Conservation (phyloP, 2,888 invertebrate genomes). For the Torymus tubicola region DNA sequence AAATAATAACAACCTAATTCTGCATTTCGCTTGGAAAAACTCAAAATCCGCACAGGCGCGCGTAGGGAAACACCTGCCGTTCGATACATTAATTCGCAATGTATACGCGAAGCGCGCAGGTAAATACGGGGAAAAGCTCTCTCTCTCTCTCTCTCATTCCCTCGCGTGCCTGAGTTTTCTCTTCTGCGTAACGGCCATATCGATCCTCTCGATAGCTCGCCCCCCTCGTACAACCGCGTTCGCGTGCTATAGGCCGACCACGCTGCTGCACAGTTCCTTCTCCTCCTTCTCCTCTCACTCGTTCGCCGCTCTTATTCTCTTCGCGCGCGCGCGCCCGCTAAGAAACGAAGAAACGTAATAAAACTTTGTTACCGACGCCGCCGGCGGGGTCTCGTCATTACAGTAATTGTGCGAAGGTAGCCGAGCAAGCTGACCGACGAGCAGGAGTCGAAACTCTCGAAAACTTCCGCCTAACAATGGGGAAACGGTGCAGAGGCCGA, state of each 20-base stretch:
- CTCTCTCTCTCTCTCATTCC: neutral
- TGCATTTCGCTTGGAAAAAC: too few species aligned
- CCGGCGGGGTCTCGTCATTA: slow-evolving; percentile 23
- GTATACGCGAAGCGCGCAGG: neutral
- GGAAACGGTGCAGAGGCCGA: neutral
- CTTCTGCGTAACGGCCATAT: slow-evolving; percentile 26
- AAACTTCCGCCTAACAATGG: neutral
- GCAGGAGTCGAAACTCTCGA: too few species aligned
- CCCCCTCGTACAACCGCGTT: too few species aligned
- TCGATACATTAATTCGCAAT: slow-evolving; percentile 22
- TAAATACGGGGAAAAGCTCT: slow-evolving; percentile 32
- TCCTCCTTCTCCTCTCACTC: neutral
- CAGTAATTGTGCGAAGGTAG: slow-evolving; percentile 30
- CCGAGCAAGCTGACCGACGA: too few species aligned
- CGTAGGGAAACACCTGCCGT: neutral
- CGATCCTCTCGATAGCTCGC: neutral
- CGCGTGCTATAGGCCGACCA: neutral
- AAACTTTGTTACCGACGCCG: slow-evolving; percentile 30
- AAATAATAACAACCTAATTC: too few species aligned
- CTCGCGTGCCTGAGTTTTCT: neutral
- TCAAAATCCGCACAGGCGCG: too few species aligned
- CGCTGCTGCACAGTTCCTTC: neutral
- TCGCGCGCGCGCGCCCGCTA: neutral
- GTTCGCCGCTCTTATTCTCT: neutral
- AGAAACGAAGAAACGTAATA: slow-evolving; percentile 30